These are phyloP conservation scores for Electrophaes corylata DNA, from an alignment of 2,888 invertebrate genomes.

Conservation along the genomic window DNA sequence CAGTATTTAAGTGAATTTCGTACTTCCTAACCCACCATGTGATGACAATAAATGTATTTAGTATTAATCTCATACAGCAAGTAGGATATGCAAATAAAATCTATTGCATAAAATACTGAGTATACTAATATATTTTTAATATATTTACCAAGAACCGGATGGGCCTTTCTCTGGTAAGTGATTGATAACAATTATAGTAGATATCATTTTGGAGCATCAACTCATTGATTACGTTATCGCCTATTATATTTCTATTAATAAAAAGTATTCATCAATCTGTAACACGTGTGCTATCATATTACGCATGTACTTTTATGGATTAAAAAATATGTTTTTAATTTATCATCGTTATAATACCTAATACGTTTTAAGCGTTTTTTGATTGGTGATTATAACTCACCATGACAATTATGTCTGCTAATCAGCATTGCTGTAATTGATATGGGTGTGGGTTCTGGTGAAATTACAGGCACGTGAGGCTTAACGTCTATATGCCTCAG, in stretches of 20 bases:
- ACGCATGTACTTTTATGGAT: background rate
- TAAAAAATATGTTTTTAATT: background rate
- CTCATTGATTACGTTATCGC: background rate
- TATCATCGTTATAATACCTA: background rate
- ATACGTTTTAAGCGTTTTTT: background rate
- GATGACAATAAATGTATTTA: too few species aligned
- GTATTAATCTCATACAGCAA: too few species aligned
- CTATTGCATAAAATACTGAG: background rate
- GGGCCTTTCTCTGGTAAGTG: slow-evolving; percentile 46
- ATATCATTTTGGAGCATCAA: background rate
- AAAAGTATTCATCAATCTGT: background rate
- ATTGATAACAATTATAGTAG: background rate
- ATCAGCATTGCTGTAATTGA: too few species aligned
- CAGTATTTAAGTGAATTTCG: too few species aligned
- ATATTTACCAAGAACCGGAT: slow-evolving; percentile 43
- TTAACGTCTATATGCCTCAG: too few species aligned
- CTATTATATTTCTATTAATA: background rate
- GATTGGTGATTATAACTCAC: background rate
- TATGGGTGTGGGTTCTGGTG: too few species aligned
- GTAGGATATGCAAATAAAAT: background rate
- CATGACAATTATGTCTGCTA: too few species aligned
- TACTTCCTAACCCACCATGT: too few species aligned
- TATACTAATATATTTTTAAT: slow-evolving; percentile 4
- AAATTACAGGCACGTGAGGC: too few species aligned
- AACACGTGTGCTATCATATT: background rate